These are phyloP conservation scores for Acanthisitta chloris DNA, from an alignment of 2,113 vertebrate species.

Conservation along the genomic window DNA sequence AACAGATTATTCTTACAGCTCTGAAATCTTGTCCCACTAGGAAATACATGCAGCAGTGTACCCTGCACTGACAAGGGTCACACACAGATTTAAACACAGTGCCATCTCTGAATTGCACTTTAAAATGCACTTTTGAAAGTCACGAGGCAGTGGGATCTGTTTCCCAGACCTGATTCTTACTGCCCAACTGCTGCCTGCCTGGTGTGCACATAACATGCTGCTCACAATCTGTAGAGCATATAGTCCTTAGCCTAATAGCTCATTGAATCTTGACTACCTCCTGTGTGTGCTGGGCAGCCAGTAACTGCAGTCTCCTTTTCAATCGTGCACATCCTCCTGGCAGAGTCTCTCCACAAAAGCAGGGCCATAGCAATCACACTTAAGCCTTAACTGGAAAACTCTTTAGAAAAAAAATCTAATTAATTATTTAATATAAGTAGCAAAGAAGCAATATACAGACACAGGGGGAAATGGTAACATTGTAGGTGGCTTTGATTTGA, in stretches of 20 bases:
- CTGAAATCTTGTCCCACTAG: not conserved
- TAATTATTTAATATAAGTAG: not conserved
- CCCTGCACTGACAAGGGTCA: not conserved
- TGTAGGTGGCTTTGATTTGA: not conserved
- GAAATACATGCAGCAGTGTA: not conserved
- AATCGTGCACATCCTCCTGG: not conserved
- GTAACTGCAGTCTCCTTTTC: not conserved
- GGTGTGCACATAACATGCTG: not conserved
- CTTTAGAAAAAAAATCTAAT: not conserved
- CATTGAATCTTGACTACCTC: not conserved
- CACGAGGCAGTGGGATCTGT: not conserved
- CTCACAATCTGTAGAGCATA: too few species aligned
- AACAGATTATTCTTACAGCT: not conserved
- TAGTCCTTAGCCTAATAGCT: not conserved
- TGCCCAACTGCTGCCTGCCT: not conserved
- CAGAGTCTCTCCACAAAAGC: not conserved
- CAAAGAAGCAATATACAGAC: not conserved
- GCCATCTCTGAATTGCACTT: not conserved
- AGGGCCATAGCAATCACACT: not conserved
- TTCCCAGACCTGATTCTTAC: rapidly evolving
- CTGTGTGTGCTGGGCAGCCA: too few species aligned
- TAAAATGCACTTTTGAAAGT: not conserved
- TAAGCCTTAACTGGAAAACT: not conserved
- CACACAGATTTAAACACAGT: not conserved
- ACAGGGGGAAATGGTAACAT: not conserved